These are phyloP conservation scores for Atherinomorus stipes DNA, from an alignment of 2,113 vertebrate genomes.

Conservation along the genomic window DNA sequence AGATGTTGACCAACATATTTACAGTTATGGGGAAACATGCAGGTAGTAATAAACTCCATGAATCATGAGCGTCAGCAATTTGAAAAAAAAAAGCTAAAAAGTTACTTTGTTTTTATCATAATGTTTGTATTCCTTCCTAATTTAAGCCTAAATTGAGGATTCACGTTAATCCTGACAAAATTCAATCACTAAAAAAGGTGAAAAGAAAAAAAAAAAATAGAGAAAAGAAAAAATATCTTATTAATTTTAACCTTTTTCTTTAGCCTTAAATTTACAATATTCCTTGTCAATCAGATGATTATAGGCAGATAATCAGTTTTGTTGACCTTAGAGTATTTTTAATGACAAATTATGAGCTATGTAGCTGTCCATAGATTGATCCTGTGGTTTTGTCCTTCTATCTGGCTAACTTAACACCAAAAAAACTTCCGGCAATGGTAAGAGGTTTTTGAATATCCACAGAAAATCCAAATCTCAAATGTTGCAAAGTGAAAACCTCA, in stretches of 20 bases:
- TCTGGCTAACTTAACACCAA: background rate
- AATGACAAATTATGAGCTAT: constrained; percentile 10
- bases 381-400: background rate
- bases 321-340: constrained; percentile 19
- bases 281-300: constrained; percentile 60
- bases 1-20: constrained; percentile 17
- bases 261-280: constrained; percentile 34
- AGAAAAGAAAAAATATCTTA: background rate
- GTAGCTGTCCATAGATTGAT: background rate
- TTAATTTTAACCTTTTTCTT: too few relatives aligned
- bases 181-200: too few relatives aligned
- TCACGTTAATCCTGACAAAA: background rate
- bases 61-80: background rate
- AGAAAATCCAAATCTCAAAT: too few relatives aligned
- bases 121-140: background rate
- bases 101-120: background rate
- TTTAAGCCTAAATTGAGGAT: background rate
- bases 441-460: constrained; percentile 22
- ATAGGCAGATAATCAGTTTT: constrained; percentile 45
- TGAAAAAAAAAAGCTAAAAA: background rate
- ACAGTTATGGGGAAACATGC: background rate
- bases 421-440: constrained; percentile 7
- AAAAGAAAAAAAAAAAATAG: background rate
- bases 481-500: constrained; percentile 3
- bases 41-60: background rate